Percentiles rank a stretch among this genome's conserved stretches.
These are phyloP conservation scores for Macroramphosus scolopax DNA, from an alignment of 2,797 vertebrate species.

Conservation along the genomic window DNA sequence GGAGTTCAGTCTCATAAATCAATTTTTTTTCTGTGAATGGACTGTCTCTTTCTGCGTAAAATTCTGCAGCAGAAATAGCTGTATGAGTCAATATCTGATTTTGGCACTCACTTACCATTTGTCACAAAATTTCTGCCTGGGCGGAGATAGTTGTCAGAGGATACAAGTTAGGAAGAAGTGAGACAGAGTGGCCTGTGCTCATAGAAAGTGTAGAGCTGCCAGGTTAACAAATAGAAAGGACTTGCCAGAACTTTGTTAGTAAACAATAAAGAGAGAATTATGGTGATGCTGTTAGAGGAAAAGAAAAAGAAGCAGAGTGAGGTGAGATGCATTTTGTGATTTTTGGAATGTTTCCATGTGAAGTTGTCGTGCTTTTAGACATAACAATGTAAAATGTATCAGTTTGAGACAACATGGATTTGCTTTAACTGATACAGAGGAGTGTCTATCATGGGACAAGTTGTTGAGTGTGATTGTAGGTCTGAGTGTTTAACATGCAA, in stretches of 20 bases:
- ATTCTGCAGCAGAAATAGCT: conserved; percentile 41
- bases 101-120: conserved; percentile 69
- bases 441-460: no score
- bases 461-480: no score
- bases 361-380: neutral
- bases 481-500: no score
- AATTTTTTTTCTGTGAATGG: conserved; percentile 28
- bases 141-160: conserved; percentile 45
- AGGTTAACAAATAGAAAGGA: conserved; percentile 15
- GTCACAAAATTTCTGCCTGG: conserved; percentile 64
- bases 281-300: conserved; percentile 70
- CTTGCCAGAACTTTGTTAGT: conserved; percentile 7
- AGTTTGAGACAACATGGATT: no score
- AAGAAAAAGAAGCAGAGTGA: conserved; percentile 66
- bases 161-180: conserved; percentile 35
- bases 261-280: conserved; percentile 67
- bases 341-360: neutral
- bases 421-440: no score
- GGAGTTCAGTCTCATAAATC: no score
- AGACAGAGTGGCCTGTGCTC: conserved; percentile 29
- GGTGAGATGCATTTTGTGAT: conserved; percentile 56
- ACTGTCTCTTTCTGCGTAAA: conserved; percentile 50
- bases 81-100: conserved; percentile 69
- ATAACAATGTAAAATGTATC: neutral
- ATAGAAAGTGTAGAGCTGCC: conserved; percentile 18